Evolutionary conservation across 23 tunicate genomes (phyloP), one percentile per base, ranked within the genome.

Genomic region (Pegea sp.): DNA sequence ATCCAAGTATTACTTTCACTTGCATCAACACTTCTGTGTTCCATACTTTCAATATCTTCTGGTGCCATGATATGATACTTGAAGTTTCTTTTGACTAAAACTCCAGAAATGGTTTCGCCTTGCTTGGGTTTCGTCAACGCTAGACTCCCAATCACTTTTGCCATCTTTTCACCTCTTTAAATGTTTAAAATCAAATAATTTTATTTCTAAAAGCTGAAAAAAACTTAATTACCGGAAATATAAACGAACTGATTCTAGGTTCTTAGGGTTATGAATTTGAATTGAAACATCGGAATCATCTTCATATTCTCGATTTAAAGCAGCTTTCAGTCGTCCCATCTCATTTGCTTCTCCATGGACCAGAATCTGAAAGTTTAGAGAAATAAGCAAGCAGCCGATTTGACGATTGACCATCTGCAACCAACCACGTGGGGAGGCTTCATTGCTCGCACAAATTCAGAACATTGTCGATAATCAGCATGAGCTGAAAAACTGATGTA

Each of bases 261-360:
- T 89, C 55, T 76, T 77, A 22, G 98, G 98, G 55, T 70, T 89
- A 58, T 89, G 98, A 20, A 89, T 89, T 43, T 66, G 56, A 29
- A 89, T 77, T 8, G 78, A 44, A 24, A 77, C 69, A 52, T 89
- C 98, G 19, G 75, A 53, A 52, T 89, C 89, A 49, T 89, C 81
- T 62, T 89, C 98, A 48, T 89, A 89, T 62, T 89, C 98, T 20
- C 81, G 44, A 44, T 71, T 67, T 54, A 89, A 49, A 0, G 90
- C 90, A 18, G 71, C 67, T 57, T 76, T 89, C 34, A 89, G 49
- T 42, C 98, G 54, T 0, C 72, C 67, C 98, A 89, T 89, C 48
- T 89, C 98, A 55, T 77, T 89, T 34, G 96, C 96, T 70, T 87
- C 96, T 0, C 96, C 96, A 42, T 87, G 96, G 16, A 87, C 96